Evolutionary conservation across 1,140 invertebrate species (phyloP), one percentile per base, ranked within the genome.

Genomic region (Arion vulgaris): DNA sequence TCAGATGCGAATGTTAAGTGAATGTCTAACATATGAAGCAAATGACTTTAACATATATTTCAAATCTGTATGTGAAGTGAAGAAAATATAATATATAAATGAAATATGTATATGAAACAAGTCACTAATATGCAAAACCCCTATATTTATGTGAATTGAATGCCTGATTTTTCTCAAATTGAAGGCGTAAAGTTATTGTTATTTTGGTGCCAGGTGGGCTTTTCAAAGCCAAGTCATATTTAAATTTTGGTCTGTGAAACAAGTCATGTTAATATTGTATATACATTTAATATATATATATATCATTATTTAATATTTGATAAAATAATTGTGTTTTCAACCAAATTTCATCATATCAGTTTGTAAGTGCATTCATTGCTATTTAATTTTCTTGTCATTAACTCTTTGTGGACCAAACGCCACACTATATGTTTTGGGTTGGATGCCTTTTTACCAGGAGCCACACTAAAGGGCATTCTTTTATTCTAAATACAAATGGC

Each of bases 331-430:
- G 19, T 13, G 53, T 41, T 76, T 34, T 28, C 68, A 45, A 79
- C 76, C 76, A 79, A 79, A 79, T 79, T 57, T 79, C 66, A 57
- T 79, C 76, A 79, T 79, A 79, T 79, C 76, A 79, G n/a, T 17
- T 15, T 41, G 51, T 41, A 76, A 76, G 17, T 13, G 45, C 49
- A 76, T 76, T 7, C 34, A 53, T 28, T 66, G 28, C 62, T 32
- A 32, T 4, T 11, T 19, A 9, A 57, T 57, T 9, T 57, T n/a
- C 9, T 57, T 19, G 2, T 19, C 5, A 57, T 19, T 57, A 23
- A 4, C 23, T 23, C 19, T 2, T 57, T 57, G 53, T 57, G 23
- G 9, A 57, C 4, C 15, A 23, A 15, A 23, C 23, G 19, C 53
- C 9, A 57, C 9, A 19, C 53, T 57, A 19, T 57, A 23, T n/a